phyloP scores from a whole-genome alignment of 2,113 vertebrate species.

The Rhizomys pruinosus region DNA sequence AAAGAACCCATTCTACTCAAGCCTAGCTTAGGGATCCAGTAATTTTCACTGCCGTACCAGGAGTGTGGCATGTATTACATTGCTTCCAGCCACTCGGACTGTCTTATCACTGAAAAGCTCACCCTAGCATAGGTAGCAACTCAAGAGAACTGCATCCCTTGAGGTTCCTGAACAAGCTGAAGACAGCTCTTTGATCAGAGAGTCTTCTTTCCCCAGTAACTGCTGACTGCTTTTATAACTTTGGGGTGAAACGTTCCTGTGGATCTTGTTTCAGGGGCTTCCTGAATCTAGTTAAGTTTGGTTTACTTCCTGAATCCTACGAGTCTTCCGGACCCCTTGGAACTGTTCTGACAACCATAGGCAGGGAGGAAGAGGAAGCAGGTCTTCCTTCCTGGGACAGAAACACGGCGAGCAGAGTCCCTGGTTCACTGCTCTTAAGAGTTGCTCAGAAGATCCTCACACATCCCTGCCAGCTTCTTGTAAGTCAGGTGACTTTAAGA shows the following conservation, averaged over 20 bases:
- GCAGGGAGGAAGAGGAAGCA: neutral
- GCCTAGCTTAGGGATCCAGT: neutral
- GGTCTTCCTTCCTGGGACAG: neutral
- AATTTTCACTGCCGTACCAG: fast-evolving
- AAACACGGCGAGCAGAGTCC: neutral
- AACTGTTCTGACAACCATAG: neutral
- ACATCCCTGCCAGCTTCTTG: neutral
- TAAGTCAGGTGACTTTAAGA: neutral
- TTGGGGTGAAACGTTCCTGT: neutral
- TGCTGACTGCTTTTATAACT: too few species aligned
- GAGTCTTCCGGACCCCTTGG: neutral
- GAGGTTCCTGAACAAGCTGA: neutral
- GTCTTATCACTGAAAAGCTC: too few species aligned
- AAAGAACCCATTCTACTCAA: neutral
- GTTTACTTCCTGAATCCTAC: neutral
- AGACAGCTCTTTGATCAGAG: too few species aligned
- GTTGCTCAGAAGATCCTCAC: neutral
- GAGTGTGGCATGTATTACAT: neutral
- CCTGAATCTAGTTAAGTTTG: neutral
- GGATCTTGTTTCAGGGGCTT: neutral
- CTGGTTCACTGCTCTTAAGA: too few species aligned
- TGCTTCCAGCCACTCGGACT: neutral
- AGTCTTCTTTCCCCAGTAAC: neutral
- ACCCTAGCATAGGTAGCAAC: neutral
- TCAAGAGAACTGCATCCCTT: neutral